Percentiles rank a stretch among this genome's conserved stretches.
These are phyloP conservation scores for Microtus pennsylvanicus DNA, from an alignment of 2,113 vertebrate species.

Conservation along the genomic window DNA sequence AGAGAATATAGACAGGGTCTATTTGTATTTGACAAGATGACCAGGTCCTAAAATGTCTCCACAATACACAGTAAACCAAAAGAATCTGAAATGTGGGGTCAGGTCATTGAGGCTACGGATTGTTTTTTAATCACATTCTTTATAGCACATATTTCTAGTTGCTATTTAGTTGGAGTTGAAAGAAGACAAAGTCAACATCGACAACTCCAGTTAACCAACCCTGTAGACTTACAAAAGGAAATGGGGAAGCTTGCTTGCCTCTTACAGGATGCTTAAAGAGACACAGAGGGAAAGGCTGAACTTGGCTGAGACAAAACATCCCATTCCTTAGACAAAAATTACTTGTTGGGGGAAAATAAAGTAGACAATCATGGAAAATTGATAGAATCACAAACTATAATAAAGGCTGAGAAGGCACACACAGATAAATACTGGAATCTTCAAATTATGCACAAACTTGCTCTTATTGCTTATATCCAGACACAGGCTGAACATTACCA, in stretches of 20 bases:
- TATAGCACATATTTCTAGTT: neutral
- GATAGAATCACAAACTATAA: neutral
- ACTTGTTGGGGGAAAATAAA: constrained; percentile 45
- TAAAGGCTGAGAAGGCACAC: too few relatives aligned
- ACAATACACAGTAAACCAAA: neutral
- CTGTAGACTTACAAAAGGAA: neutral
- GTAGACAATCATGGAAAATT: constrained; percentile 31
- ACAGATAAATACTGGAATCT: neutral
- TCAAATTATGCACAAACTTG: neutral
- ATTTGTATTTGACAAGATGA: neutral
- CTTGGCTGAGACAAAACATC: neutral
- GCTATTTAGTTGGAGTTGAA: neutral
- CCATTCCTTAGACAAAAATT: constrained; percentile 21
- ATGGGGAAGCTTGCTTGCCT: neutral
- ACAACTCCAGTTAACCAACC: neutral
- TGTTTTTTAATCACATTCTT: neutral
- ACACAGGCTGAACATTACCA: neutral
- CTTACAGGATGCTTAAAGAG: neutral
- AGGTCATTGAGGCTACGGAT: neutral
- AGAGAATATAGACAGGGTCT: neutral
- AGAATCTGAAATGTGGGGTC: neutral
- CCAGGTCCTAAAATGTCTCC: neutral
- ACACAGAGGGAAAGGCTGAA: neutral
- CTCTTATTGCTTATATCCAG: neutral
- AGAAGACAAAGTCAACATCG: neutral